Conservation (phyloP, 35 echinoderm and acorn worm species). For the Chiridota heheva region DNA sequence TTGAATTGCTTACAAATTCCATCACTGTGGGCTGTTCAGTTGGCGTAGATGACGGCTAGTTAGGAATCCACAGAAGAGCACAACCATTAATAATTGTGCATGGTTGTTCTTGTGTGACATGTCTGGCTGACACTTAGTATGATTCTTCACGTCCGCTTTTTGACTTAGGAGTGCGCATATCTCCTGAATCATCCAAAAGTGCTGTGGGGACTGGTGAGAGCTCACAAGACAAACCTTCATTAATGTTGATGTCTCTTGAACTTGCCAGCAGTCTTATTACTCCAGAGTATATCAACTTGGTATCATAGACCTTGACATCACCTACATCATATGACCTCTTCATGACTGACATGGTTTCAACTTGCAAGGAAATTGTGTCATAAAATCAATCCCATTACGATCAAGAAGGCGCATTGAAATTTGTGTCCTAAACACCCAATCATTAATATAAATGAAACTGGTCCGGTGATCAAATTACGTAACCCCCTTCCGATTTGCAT, state of each 20-base stretch:
- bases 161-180: slow-evolving; percentile 51
- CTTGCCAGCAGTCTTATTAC: slow-evolving; percentile 36
- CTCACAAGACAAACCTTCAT: slow-evolving; percentile 47
- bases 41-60: slow-evolving; percentile 39
- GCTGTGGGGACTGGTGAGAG: slow-evolving; percentile 49
- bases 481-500: too few species aligned
- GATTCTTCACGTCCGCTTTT: slow-evolving; percentile 52
- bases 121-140: slow-evolving; percentile 31
- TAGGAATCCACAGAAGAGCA: slow-evolving; percentile 33
- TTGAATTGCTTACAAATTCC: slow-evolving; percentile 46
- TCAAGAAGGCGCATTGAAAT: too few species aligned
- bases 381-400: slow-evolving; percentile 49
- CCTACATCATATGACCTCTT: slow-evolving; percentile 26
- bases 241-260: slow-evolving; percentile 12
- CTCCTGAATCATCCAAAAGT: slow-evolving; percentile 42
- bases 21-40: slow-evolving; percentile 19
- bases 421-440: too few species aligned
- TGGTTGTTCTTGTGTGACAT: not conserved
- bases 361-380: slow-evolving; percentile 41
- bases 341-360: slow-evolving; percentile 32
- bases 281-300: slow-evolving; percentile 29
- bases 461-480: too few species aligned
- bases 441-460: too few species aligned
- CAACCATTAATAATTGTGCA: slow-evolving; percentile 60
- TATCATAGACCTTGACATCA: slow-evolving; percentile 53